Base-by-base conservation (phyloP, 2,797 vertebrate genomes). In the Amniataba percoides region DNA sequence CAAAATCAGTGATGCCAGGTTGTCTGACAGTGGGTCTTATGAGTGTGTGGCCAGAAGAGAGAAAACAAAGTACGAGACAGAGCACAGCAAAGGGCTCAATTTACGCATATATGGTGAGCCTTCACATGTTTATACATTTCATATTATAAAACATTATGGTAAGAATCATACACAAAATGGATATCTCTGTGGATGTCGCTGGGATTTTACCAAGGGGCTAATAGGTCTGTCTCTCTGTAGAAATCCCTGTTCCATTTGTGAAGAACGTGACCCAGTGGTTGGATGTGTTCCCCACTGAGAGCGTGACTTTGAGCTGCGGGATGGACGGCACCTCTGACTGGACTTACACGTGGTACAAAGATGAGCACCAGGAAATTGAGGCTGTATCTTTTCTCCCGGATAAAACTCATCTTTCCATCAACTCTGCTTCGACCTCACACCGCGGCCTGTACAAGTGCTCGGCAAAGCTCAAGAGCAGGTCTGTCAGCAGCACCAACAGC, bases 271-370 rank as follows among this genome's bases (percentile, higher is more conserved):
- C 2, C 1, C 34, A 36, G 0, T 93, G 94, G 93, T 5, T 62
- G 4, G 86, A 94, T 36, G 87, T 94, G 49, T 95, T 95, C 64
- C 80, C 77, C 16, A 46, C 21, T 25, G 94, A 95, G 77, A 66
- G 23, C 3, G 83, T 88, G 1, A 1, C 9, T 14, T 7, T 95
- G 36, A 77, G 0, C 10, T 95, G 94, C 79, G 11, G 3, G 7
- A 85, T 92, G 77, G 0, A 1, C 1, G 4, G 0, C 18, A 25
- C 19, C 67, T 52, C 82, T 12, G 9, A 56, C 13, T 95, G 93
- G 94, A 78, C 0, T 0, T 93, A 87, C 16, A 75, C 2, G 0
- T 95, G 92, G 92, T 71, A 36, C 76, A 87, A 5, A 77, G 6
- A 82, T 16, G 3, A 0, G 11, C 0, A 15, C 15, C 2, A 2